A percentile compares a stretch with the other conserved stretches of the same genome.
Evolutionary conservation across 1,140 invertebrate genomes (phyloP).

Genomic region (Drosophila ficusphila): DNA sequence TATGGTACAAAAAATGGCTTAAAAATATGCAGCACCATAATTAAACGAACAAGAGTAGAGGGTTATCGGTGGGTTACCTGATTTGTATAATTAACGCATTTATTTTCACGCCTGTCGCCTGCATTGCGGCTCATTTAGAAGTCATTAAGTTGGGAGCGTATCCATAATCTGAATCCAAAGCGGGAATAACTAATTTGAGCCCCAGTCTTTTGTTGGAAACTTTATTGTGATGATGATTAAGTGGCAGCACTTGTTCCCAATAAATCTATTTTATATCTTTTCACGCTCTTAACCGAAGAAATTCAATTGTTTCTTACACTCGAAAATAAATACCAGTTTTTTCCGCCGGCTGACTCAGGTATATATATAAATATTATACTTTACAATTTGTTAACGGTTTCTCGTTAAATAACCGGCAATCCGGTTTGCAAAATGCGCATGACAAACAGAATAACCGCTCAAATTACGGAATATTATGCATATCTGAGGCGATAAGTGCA

Average conservation of each 20-base stretch:
- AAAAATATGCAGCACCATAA: neutral
- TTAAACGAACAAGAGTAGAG: neutral
- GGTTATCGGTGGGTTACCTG: conserved; percentile 7
- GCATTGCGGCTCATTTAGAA: conserved; percentile 35
- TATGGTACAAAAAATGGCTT: conserved; percentile 1
- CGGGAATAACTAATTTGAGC: conserved; percentile 10
- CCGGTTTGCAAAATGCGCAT: conserved; percentile 54
- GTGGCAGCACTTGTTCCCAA: conserved; percentile 46
- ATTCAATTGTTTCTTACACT: conserved; percentile 7
- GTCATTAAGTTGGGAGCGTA: conserved; percentile 33
- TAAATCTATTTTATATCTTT: conserved; percentile 22
- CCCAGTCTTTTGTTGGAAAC: conserved; percentile 10
- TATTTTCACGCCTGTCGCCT: conserved; percentile 46
- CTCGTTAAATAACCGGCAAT: conserved; percentile 24
- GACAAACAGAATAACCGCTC: conserved; percentile 41
- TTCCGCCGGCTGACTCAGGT: neutral
- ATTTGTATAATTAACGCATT: conserved; percentile 53
- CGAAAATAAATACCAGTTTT: conserved; percentile 4
- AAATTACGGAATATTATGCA: conserved; percentile 9
- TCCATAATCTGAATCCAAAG: conserved; percentile 7
- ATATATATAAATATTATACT: conserved; percentile 30
- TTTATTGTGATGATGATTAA: conserved; percentile 46
- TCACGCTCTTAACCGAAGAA: neutral
- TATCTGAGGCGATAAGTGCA: conserved; percentile 24
- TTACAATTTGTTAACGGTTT: conserved; percentile 64